These are phyloP conservation scores for Caenorhabditis macrosperma DNA, from an alignment of 2,888 invertebrate species.

Conservation along the genomic window DNA sequence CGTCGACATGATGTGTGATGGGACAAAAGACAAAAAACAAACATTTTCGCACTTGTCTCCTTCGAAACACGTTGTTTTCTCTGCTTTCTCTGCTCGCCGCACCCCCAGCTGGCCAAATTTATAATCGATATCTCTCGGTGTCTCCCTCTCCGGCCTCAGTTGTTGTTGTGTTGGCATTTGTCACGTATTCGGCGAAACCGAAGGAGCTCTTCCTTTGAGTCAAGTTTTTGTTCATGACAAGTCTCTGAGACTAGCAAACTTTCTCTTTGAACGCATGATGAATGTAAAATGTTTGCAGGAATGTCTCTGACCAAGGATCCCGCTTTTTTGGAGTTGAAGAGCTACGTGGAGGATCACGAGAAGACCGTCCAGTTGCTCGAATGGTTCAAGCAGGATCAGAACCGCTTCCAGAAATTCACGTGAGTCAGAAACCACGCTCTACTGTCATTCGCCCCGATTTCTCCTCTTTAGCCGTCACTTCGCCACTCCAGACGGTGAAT, in stretches of 20 bases:
- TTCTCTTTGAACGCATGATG: slow-evolving; percentile 1
- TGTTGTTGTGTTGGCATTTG: slow-evolving; percentile 34
- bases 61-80: neutral
- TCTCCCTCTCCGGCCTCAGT: neutral
- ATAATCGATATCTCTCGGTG: slow-evolving; percentile 9
- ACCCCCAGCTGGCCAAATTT: neutral
- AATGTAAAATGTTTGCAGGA: slow-evolving; percentile 7
- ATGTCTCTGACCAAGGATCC: slow-evolving; percentile 65
- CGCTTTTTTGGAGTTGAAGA: slow-evolving; percentile 87
- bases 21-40: slow-evolving; percentile 3
- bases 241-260: neutral
- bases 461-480: slow-evolving; percentile 85
- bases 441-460: neutral
- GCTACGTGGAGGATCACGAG: slow-evolving; percentile 86
- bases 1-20: neutral
- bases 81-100: slow-evolving; percentile 30
- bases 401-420: slow-evolving; percentile 93
- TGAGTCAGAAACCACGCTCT: slow-evolving; percentile 81
- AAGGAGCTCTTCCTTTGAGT: neutral
- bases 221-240: slow-evolving; percentile 13
- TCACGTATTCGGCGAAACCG: slow-evolving; percentile 25
- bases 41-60: neutral
- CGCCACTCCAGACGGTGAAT: slow-evolving; percentile 90
- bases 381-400: slow-evolving; percentile 88
- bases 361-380: slow-evolving; percentile 87